Percentiles rank a stretch among this genome's conserved stretches.
Conservation (phyloP, 30 jellyfish, hydroid and myxozoan genomes). For the Nemopilema nomurai region DNA sequence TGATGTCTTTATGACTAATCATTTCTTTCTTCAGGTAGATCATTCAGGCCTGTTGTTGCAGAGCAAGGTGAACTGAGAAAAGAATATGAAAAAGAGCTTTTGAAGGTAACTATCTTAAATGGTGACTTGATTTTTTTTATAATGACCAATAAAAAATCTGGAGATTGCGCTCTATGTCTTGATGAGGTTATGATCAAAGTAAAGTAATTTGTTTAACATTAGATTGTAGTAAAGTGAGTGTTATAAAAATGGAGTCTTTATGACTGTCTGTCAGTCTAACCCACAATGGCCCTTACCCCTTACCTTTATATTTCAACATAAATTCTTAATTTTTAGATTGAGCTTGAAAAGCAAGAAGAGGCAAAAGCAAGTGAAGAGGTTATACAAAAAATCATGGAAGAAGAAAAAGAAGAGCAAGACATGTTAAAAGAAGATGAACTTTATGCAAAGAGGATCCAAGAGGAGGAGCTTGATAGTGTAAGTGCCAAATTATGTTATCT, state of each 20-base stretch:
- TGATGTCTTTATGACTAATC: too few relatives aligned
- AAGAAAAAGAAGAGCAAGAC: constrained; percentile 48
- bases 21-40: constrained; percentile 35
- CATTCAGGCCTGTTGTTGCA: constrained; percentile 70
- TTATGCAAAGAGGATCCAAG: constrained; percentile 62
- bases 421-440: constrained; percentile 51
- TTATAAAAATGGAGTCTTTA: neutral
- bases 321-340: constrained; percentile 5
- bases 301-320: neutral
- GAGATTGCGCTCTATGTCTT: too few relatives aligned
- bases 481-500: neutral
- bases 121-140: neutral
- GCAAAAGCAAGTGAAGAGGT: constrained; percentile 63
- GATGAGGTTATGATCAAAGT: too few relatives aligned
- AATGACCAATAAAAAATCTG: too few relatives aligned
- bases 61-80: constrained; percentile 79
- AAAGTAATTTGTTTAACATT: too few relatives aligned
- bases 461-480: constrained; percentile 60
- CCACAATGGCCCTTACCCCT: too few relatives aligned
- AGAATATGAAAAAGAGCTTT: constrained; percentile 83
- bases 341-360: constrained; percentile 40
- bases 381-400: constrained; percentile 30
- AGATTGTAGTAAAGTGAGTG: too few relatives aligned
- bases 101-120: constrained; percentile 49
- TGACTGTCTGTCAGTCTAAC: neutral